Base-by-base conservation (phyloP, 2,113 vertebrate species). In the Paradisaea rubra region DNA sequence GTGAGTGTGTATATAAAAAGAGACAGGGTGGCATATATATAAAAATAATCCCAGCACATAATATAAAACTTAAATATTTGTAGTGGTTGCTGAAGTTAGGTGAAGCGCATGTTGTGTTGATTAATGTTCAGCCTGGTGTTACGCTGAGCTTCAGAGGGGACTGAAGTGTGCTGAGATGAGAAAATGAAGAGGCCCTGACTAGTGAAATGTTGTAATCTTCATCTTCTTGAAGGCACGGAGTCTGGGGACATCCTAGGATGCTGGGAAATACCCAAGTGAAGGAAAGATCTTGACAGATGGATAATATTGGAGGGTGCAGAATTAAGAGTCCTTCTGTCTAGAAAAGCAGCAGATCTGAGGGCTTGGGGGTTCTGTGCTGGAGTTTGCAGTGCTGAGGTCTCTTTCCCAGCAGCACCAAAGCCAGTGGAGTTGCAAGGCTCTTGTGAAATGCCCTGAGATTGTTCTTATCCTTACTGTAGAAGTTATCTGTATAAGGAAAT, bases 21-120 rank as follows among this genome's bases (percentile, higher is more conserved):
- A 60, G 39, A 47, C 57, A 50, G 91, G 91, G 91, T 95, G 91
- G 92, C 72, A 76, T 81, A 53, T 56, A 33, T 90, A 94, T 90
- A 94, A 93, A 96, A 95, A 95, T 95, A 95, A 95, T 86, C 88
- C 86, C 49, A 52, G 86, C 68, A 37, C 86, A 56, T 95, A 86
- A 90, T 93, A 85, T 91, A 81, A 91, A 91, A 77, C 44, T 44
- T 66, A 81, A 93, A 74, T 86, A 57, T 84, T 92, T 15, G 0
- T 81, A 33, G 79, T 50, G 42, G 60, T 91, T 87, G 71, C 81
- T 91, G 81, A 65, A 86, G 86, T 77, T 87, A 84, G 84, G 63
- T 91, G 93, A 44, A 72, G 89, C 4, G 11, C 76, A 70, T 59
- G 64, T 81, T 97, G 77, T 92, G 81, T 85, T 91, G 92, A 88